Evolutionary conservation across 2,888 invertebrate genomes (phyloP), one percentile per base, ranked within the genome.

Genomic region (Camponotus fellah): DNA sequence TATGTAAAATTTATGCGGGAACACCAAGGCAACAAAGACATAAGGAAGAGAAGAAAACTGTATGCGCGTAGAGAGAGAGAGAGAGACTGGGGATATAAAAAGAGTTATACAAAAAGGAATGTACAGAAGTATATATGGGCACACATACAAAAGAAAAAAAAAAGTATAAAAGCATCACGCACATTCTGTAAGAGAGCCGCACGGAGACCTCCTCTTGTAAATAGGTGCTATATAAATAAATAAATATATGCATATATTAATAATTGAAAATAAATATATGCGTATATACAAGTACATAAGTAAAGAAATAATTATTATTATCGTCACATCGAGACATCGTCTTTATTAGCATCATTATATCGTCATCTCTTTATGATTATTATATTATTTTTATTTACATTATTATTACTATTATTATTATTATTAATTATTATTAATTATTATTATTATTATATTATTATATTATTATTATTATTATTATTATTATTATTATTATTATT

Each of bases 151-250:
- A 32, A 17, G 0, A 32, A 68, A 32, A 32, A 17, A 26, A 32
- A 68, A 32, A 43, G 53, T 68, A 56, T 66, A 66, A 66, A 65
- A 77, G 69, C 43, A 69, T 69, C 69, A 79, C 84, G 84, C 87
- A 82, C 79, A 81, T 56, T 68, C 40, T 79, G 84, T 66, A 82
- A 87, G 66, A 83, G 82, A 85, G 86, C 58, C 92, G 91, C 92
- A 91, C 88, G 92, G 89, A 92, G 88, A 93, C 92, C 92, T 92
- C 92, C 91, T 53, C 49, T 90, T 93, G 93, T 93, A 93, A 85
- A 93, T 93, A 93, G 91, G 89, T 93, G 93, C 93, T 93, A 93
- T 93, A 93, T 91, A 93, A 91, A 92, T 91, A 90, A 86, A 88
- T 89, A 90, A 87, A 89, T 86, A 91, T 84, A 90, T 88, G 84